A percentile compares a stretch with the other conserved stretches of the same genome.
phyloP scores from a whole-genome alignment of 2,888 invertebrate genomes.

The Leptothorax acervorum region DNA sequence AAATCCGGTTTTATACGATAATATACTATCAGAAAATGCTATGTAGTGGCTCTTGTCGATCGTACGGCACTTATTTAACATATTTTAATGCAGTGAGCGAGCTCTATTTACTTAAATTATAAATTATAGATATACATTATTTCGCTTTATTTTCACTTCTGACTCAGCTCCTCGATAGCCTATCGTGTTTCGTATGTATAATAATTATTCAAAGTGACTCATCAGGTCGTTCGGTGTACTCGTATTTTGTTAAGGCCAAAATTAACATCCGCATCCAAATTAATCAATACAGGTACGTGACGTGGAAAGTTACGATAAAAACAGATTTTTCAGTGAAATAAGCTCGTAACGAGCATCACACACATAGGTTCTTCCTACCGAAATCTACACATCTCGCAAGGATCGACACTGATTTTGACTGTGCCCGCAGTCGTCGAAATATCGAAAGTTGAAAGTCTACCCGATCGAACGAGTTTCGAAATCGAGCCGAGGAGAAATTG shows the following conservation, averaged over 20 bases:
- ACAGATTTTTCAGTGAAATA: not conserved
- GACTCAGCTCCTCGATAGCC: not conserved
- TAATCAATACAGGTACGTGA: not conserved
- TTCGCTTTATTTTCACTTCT: not conserved
- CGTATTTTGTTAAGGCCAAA: not conserved
- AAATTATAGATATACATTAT: not conserved
- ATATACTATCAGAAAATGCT: not conserved
- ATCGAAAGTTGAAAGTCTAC: conserved; percentile 74
- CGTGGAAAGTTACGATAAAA: not conserved
- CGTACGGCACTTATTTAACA: not conserved
- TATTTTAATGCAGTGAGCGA: not conserved
- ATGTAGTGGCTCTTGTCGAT: not conserved
- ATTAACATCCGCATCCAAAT: conserved; percentile 3
- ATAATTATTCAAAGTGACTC: conserved; percentile 2
- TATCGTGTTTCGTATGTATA: not conserved
- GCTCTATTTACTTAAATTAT: not conserved
- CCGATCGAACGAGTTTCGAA: conserved; percentile 74
- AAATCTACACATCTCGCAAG: not conserved
- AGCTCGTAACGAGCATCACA: not conserved
- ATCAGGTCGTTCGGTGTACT: not conserved
- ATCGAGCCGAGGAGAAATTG: conserved; percentile 70
- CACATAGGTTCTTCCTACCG: too few species aligned
- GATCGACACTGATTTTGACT: conserved; percentile 37
- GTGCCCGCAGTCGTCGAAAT: conserved; percentile 26
- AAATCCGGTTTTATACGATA: not conserved